Base-by-base conservation (phyloP, 2,797 vertebrate species). In the Rhadinocentrus ornatus region DNA sequence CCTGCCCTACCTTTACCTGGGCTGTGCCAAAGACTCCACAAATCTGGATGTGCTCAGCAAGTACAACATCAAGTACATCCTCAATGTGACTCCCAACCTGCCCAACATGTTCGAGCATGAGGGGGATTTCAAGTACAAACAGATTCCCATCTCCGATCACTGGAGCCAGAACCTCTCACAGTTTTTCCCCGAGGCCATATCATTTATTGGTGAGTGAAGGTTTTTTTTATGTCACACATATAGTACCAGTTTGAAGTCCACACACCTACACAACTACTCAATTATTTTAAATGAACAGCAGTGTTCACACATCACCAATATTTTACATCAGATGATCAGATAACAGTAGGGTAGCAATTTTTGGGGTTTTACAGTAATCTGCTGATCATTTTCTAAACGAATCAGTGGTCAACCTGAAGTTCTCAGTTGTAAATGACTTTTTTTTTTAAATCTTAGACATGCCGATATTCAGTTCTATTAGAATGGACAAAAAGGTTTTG, bases 111-210 rank as follows among this genome's bases (percentile, higher is more conserved):
- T 99, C n/a, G 97, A 99, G 86, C 96, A 98, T 0, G 95, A 97
- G 0, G 97, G 97, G 48, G 96, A 97, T 83, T 99, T 99, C 95
- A 98, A 97, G 94, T 99, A 99, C 95, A 99, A 99, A 91, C 98
- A 99, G 94, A 99, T 99, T 87, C 98, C 98, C 93, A 99, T 99
- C 93, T 99, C 97, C 0, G 98, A 99, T 94, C 98, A 99, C 95
- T 99, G 98, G 97, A 99, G 98, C 93, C 98, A 99, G 92, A 99
- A 99, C 89, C 96, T 99, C 76, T 98, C 98, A 0, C 98, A 99
- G 94, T 99, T 99, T 93, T 99, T 99, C 90, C 98, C 98, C 0
- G 98, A 99, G 92, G 98, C 98, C 94, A 99, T 99, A 92, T 96
- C 97, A 84, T 99, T 99, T 91, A 99, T 99, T 27, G 98, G 98